Conservation (phyloP, 2,888 invertebrate genomes). For the Agonopterix heracliana region DNA sequence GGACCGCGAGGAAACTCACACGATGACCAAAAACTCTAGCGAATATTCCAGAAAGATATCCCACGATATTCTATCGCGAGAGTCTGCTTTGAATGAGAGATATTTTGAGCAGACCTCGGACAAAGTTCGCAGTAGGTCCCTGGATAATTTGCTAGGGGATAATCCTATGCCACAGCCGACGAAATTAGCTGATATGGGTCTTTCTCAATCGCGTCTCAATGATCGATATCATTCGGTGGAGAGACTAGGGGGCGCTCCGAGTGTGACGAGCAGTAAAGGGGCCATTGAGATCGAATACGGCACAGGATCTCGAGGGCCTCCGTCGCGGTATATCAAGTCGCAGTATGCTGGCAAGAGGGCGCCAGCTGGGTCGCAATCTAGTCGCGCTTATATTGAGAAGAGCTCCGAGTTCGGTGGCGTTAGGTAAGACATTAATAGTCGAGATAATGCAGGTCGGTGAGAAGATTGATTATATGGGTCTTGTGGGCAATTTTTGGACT, state of each 20-base stretch:
- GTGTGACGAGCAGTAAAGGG: slow-evolving; percentile 73
- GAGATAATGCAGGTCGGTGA: background rate
- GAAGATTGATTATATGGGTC: too few species aligned
- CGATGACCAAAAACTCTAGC: slow-evolving; percentile 30
- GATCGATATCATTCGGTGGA: slow-evolving; percentile 93
- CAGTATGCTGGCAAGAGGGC: slow-evolving; percentile 88
- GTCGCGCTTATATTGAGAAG: slow-evolving; percentile 90
- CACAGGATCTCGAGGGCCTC: slow-evolving; percentile 71
- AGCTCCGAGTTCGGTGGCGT: slow-evolving; percentile 82
- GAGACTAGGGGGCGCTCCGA: slow-evolving; percentile 79
- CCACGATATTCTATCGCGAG: slow-evolving; percentile 85
- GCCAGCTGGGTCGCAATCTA: slow-evolving; percentile 90
- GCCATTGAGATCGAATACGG: slow-evolving; percentile 83
- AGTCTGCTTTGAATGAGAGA: slow-evolving; percentile 90
- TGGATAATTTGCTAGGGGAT: slow-evolving; percentile 88
- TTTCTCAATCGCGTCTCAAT: slow-evolving; percentile 91
- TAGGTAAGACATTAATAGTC: slow-evolving; percentile 39
- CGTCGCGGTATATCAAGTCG: slow-evolving; percentile 87
- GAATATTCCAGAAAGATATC: slow-evolving; percentile 78
- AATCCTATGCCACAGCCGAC: slow-evolving; percentile 77
- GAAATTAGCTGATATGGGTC: slow-evolving; percentile 83
- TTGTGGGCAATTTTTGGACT: too few species aligned
- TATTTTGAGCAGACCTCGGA: slow-evolving; percentile 86
- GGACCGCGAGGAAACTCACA: slow-evolving; percentile 44
- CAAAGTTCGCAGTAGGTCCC: slow-evolving; percentile 85